Base-by-base conservation (phyloP, 2,113 vertebrate genomes). In the Ursus arctos region DNA sequence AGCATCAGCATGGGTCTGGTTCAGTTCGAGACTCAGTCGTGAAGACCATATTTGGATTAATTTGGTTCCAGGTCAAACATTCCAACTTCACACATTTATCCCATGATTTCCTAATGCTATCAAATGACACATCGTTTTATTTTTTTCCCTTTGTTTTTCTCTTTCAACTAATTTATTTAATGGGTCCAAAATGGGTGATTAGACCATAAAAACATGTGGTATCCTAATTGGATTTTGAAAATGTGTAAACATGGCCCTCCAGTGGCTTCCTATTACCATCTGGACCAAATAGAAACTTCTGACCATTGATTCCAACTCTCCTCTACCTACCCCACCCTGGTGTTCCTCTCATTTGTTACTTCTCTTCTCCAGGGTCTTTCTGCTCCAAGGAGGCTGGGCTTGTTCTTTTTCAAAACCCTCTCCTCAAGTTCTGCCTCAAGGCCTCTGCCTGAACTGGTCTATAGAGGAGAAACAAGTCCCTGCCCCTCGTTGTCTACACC, bases 161-260 rank as follows among this genome's bases (percentile, higher is more conserved):
- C 94, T 94, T 98, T 97, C 94, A 97, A 97, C 94, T 95, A 93
- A 98, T 96, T 97, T 98, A 98, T 93, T 97, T 97, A 98, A 98
- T 98, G 91, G 94, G 88, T 97, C 98, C 97, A 98, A 97, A 98
- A 97, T 97, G 96, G 91, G 95, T 97, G 97, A 98, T 97, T 97
- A 97, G 95, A 97, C 90, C 81, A 93, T 97, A 96, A 97, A 98
- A 98, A 97, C 95, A 98, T 97, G 97, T 98, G 98, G 97, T 97
- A 96, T 91, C 77, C 80, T 98, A 98, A 98, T 98, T 98, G 98
- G 98, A 98, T 97, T 98, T 97, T 96, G 96, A 96, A 97, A 97
- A 97, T 97, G 95, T 98, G 97, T 98, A 98, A 96, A 97, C 96
- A 98, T 94, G 95, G 90, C 95, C 94, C 94, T 98, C 92, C 97